Evolutionary conservation across 2,797 vertebrate species (phyloP).

Genomic region (Sebastes kiyomatsui): DNA sequence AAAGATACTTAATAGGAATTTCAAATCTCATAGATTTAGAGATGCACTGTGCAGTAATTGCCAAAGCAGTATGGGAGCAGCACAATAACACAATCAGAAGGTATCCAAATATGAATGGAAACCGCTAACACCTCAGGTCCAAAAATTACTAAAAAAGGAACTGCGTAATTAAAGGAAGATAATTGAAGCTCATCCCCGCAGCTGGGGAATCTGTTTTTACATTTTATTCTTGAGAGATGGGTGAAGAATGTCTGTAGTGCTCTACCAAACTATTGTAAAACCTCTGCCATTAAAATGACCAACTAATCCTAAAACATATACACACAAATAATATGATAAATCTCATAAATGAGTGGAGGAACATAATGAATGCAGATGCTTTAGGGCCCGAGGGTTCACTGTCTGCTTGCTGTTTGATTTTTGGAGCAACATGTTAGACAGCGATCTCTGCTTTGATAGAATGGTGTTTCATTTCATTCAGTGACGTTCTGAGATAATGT

Average conservation of each 20-base stretch:
- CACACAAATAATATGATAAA: neutral
- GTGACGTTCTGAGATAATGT: neutral
- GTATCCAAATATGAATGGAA: neutral
- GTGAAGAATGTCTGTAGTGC: neutral
- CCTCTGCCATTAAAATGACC: neutral
- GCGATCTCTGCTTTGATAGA: neutral
- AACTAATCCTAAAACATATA: neutral
- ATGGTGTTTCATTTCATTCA: neutral
- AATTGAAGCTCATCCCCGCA: neutral
- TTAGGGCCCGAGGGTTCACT: neutral
- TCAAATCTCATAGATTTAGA: slow-evolving; percentile 27
- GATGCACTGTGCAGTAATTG: slow-evolving; percentile 10
- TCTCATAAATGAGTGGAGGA: neutral
- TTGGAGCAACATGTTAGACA: neutral
- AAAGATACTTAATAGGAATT: slow-evolving; percentile 29
- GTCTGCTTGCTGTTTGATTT: neutral
- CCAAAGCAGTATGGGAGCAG: neutral
- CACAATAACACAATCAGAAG: neutral
- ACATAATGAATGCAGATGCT: neutral
- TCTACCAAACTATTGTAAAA: neutral
- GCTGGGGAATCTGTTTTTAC: neutral
- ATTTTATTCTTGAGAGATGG: neutral
- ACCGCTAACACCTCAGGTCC: neutral
- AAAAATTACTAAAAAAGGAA: neutral
- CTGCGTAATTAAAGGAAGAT: neutral